Conservation (phyloP, 30 jellyfish, hydroid and myxozoan species). For the Hydractinia echinata region DNA sequence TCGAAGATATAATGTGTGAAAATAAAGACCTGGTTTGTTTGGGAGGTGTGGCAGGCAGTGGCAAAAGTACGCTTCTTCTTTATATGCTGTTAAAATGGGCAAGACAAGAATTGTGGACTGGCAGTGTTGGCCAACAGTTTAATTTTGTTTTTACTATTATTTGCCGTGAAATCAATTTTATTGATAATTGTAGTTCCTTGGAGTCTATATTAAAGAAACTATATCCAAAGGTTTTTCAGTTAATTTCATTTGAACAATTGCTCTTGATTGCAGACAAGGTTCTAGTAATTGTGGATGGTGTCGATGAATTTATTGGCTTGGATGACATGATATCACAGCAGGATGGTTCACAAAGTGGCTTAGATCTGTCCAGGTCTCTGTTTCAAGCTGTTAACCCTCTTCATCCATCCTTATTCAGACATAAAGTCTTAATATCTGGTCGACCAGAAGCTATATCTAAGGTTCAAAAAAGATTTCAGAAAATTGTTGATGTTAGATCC, state of each 20-base stretch:
- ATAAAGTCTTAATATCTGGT: neutral
- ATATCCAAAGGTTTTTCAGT: neutral
- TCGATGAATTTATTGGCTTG: neutral
- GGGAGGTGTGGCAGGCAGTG: conserved; percentile 40
- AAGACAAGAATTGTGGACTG: conserved; percentile 20
- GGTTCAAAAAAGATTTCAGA: neutral
- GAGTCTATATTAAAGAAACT: neutral
- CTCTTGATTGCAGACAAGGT: neutral
- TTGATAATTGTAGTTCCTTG: neutral
- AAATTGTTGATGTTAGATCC: neutral
- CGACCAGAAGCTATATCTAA: neutral
- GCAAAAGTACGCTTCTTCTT: conserved; percentile 29
- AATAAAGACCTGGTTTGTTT: neutral
- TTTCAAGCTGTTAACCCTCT: neutral
- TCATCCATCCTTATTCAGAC: conserved; percentile 4
- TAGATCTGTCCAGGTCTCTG: neutral
- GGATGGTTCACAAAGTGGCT: neutral
- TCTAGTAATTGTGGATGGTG: conserved; percentile 1
- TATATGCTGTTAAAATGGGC: conserved; percentile 38
- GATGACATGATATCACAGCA: neutral
- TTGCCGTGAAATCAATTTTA: conserved; percentile 26
- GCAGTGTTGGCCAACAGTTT: neutral
- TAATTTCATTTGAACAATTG: neutral
- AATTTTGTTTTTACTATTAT: conserved; percentile 26
- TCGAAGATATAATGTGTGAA: neutral